Conservation (phyloP, 1,140 invertebrate species). For the Drosophila nebulosa region DNA sequence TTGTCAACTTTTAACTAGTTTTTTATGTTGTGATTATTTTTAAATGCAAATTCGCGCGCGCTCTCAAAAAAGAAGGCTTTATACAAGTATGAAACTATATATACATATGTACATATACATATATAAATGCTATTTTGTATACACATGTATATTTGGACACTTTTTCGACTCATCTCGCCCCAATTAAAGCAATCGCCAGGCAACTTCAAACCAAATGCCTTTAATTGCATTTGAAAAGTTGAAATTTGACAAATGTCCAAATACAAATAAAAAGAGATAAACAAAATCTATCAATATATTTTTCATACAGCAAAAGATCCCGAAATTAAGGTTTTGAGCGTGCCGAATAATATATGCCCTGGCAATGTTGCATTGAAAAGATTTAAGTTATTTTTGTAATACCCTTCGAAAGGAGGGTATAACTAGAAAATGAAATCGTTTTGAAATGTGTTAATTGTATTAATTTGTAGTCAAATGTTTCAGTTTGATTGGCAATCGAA, state of each 20-base stretch:
- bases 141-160: slow-evolving; percentile 13
- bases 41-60: slow-evolving; percentile 62
- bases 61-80: slow-evolving; percentile 6
- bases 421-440: neutral
- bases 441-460: slow-evolving; percentile 35
- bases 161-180: slow-evolving; percentile 27
- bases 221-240: slow-evolving; percentile 46
- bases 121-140: slow-evolving; percentile 22
- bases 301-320: neutral
- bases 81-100: neutral
- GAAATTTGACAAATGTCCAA: slow-evolving; percentile 11
- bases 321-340: neutral
- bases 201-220: slow-evolving; percentile 26
- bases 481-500: slow-evolving; percentile 47
- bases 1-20: slow-evolving; percentile 79
- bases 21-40: slow-evolving; percentile 71
- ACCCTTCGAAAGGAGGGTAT: neutral
- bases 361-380: too few species aligned
- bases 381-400: neutral
- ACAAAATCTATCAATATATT: neutral
- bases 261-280: slow-evolving; percentile 11
- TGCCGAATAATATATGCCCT: neutral
- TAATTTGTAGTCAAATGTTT: slow-evolving; percentile 40
- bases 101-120: too few species aligned
- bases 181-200: slow-evolving; percentile 35